Percentiles rank a stretch among this genome's conserved stretches.
Evolutionary conservation across 2,888 invertebrate species (phyloP).

Genomic region (Rotaria socialis): DNA sequence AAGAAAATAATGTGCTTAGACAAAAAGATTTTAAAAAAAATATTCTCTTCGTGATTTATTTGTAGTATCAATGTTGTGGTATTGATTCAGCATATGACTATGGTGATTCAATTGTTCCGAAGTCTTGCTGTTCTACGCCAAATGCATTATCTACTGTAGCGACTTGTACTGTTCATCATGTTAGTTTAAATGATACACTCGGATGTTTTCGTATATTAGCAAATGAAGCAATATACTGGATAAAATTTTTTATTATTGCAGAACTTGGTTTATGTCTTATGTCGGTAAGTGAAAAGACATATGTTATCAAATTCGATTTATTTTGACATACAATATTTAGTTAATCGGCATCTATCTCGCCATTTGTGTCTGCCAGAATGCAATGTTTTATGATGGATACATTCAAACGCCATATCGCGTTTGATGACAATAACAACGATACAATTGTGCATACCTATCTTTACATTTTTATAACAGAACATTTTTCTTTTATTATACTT

Average conservation of each 20-base stretch:
- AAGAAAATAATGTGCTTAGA: background rate
- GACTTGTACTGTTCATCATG: background rate
- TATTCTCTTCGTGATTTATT: background rate
- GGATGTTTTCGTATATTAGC: background rate
- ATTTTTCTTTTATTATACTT: background rate
- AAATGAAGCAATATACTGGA: background rate
- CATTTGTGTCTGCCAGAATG: conserved; percentile 9
- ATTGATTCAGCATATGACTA: conserved; percentile 27
- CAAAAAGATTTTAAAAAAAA: background rate
- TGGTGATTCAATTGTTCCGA: background rate
- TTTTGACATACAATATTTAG: background rate
- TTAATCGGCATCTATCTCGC: background rate
- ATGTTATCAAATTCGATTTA: too few species aligned
- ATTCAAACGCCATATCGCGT: background rate
- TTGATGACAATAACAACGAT: background rate
- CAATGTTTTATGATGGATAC: conserved; percentile 26
- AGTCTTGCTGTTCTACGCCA: background rate
- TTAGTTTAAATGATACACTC: background rate
- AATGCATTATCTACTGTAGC: background rate
- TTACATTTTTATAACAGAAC: background rate
- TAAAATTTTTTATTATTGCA: background rate
- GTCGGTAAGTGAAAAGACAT: background rate
- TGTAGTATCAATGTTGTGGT: conserved; percentile 31
- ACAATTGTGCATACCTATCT: background rate
- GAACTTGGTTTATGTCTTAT: background rate